A percentile compares a stretch with the other conserved stretches of the same genome.
These are phyloP conservation scores for Zaprionus vittiger DNA, from an alignment of 1,140 invertebrate genomes.

Conservation along the genomic window DNA sequence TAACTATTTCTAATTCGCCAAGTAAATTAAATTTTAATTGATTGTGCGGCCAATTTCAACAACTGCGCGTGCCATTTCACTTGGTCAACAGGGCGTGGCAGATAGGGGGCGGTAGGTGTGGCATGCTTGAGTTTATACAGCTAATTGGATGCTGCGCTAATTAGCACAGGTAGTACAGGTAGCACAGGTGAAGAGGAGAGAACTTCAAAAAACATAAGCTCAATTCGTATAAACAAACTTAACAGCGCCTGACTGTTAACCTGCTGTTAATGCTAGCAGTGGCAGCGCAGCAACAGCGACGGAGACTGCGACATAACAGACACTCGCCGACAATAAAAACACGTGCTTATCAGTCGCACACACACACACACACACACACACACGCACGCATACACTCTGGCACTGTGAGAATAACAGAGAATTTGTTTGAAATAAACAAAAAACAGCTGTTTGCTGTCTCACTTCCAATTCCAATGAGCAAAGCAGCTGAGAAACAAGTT, in stretches of 20 bases:
- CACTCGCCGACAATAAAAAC: slow-evolving; percentile 59
- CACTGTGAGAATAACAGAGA: slow-evolving; percentile 51
- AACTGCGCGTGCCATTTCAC: slow-evolving; percentile 66
- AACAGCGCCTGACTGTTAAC: slow-evolving; percentile 19
- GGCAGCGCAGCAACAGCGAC: slow-evolving; percentile 11
- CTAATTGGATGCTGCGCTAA: slow-evolving; percentile 66
- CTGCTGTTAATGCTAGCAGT: slow-evolving; percentile 11
- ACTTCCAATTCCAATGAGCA: slow-evolving; percentile 46
- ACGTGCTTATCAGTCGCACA: slow-evolving; percentile 70
- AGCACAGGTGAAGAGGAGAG: not conserved
- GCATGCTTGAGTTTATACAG: slow-evolving; percentile 14
- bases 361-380: slow-evolving; percentile 27
- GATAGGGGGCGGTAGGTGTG: not conserved
- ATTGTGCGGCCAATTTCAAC: slow-evolving; percentile 70
- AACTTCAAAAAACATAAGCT: not conserved
- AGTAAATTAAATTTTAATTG: slow-evolving; percentile 66
- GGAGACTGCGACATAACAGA: slow-evolving; percentile 27
- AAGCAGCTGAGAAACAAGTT: slow-evolving; percentile 41
- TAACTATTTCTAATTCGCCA: slow-evolving; percentile 48
- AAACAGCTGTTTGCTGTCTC: slow-evolving; percentile 64
- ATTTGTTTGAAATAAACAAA: slow-evolving; percentile 75
- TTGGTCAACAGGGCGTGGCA: slow-evolving; percentile 67
- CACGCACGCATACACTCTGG: slow-evolving; percentile 16
- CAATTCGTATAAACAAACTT: not conserved
- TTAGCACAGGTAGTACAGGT: slow-evolving; percentile 29